Percentiles rank a stretch among this genome's conserved stretches.
phyloP scores from a whole-genome alignment of 2,888 invertebrate genomes.

The Ormyrus thymus region DNA sequence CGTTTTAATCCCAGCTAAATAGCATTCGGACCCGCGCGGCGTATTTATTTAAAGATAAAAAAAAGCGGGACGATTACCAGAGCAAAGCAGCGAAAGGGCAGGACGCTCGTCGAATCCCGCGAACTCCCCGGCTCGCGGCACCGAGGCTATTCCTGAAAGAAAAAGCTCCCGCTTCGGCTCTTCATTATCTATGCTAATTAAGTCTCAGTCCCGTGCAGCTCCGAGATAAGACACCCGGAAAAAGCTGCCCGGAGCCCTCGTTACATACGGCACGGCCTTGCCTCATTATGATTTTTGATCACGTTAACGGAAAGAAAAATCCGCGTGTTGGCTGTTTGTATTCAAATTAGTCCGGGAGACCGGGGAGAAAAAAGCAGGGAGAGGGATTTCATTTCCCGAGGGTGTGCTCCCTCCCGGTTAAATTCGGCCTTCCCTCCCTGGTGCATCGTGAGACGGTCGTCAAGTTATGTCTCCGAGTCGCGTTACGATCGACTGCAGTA shows the following conservation, averaged over 20 bases:
- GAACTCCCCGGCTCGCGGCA: not conserved
- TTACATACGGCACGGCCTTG: no score
- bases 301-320: no score
- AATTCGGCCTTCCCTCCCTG: slow-evolving; percentile 6
- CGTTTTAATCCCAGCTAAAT: no score
- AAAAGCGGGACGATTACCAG: no score
- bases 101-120: no score
- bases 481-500: not conserved
- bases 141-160: not conserved
- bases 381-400: slow-evolving; percentile 27
- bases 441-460: not conserved
- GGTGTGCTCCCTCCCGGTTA: not conserved
- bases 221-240: slow-evolving; percentile 10
- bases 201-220: not conserved
- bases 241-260: no score
- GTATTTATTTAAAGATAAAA: no score
- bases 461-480: slow-evolving; percentile 7
- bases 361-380: not conserved
- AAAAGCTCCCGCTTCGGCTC: not conserved
- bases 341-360: no score
- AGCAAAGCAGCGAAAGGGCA: no score
- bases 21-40: no score
- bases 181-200: slow-evolving; percentile 33
- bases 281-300: no score
- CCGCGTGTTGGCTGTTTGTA: no score